Evolutionary conservation across 2,888 invertebrate genomes (phyloP).

Genomic region (Drosophila testacea): DNA sequence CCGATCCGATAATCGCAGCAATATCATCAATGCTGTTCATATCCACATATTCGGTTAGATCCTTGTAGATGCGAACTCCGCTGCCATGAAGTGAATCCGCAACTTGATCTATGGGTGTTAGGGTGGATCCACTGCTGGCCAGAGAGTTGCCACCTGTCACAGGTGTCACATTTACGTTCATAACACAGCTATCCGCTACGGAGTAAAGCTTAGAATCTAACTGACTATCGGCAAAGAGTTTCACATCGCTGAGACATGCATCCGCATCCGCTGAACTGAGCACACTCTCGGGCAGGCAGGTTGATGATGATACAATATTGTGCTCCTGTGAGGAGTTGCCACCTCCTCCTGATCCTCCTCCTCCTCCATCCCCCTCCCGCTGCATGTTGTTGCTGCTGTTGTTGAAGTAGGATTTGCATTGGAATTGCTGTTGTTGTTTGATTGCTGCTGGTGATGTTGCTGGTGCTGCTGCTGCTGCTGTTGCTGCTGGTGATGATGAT

Average conservation of each 20-base stretch:
- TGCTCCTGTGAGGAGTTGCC: conserved; percentile 86
- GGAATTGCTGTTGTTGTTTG: conserved; percentile 52
- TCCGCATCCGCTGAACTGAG: conserved; percentile 85
- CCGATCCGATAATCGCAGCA: conserved; percentile 94
- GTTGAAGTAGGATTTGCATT: conserved; percentile 71
- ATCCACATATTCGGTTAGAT: conserved; percentile 86
- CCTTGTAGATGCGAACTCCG: conserved; percentile 84
- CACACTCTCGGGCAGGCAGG: conserved; percentile 88
- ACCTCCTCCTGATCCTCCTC: conserved; percentile 28
- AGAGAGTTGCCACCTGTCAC: conserved; percentile 30
- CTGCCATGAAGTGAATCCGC: conserved; percentile 88
- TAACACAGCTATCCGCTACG: conserved; percentile 86
- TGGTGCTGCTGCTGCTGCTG: conserved; percentile 47
- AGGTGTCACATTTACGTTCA: conserved; percentile 53
- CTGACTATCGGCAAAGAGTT: conserved; percentile 87
- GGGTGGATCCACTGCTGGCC: conserved; percentile 63
- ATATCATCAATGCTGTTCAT: conserved; percentile 93
- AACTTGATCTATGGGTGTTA: conserved; percentile 85
- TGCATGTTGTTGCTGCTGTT: conserved; percentile 65
- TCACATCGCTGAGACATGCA: conserved; percentile 87
- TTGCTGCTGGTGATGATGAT: conserved; percentile 56
- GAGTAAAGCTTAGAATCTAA: conserved; percentile 86
- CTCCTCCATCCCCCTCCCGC: conserved; percentile 55
- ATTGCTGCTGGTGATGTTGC: conserved; percentile 56
- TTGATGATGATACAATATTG: conserved; percentile 91